phyloP scores from a whole-genome alignment of 2,888 invertebrate genomes.

The Drosophila lacicola region DNA sequence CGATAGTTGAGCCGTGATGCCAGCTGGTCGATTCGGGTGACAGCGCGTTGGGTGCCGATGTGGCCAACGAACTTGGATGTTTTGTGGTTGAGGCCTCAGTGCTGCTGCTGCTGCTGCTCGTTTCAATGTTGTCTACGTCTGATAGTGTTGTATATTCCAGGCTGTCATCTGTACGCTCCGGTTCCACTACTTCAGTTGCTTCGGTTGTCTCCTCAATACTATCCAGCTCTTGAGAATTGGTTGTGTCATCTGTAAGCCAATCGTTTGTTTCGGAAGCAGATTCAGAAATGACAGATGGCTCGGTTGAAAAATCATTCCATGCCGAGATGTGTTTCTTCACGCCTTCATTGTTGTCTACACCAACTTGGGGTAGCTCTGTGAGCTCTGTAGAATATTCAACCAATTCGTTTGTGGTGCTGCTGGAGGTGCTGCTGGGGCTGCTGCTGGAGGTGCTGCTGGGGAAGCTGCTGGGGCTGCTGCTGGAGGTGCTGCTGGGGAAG shows the following conservation, averaged over 20 bases:
- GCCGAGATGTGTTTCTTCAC: no score
- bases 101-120: constrained; percentile 7
- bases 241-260: neutral
- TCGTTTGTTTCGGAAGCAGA: no score
- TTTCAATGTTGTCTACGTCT: neutral
- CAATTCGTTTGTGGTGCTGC: constrained; percentile 5
- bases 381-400: constrained; percentile 2
- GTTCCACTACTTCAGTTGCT: neutral
- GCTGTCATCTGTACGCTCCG: neutral
- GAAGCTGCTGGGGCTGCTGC: no score
- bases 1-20: constrained; percentile 30
- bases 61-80: constrained; percentile 8
- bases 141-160: constrained; percentile 4
- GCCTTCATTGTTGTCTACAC: no score
- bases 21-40: constrained; percentile 66
- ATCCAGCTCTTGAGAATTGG: neutral
- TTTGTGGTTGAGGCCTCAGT: constrained; percentile 15
- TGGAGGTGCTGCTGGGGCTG: neutral
- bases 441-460: no score
- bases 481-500: no score
- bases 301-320: no score
- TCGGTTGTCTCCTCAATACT: neutral
- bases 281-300: no score
- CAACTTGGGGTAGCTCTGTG: neutral
- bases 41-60: constrained; percentile 51